phyloP scores from a whole-genome alignment of 2,888 invertebrate genomes.

The Leistus spinibarbis region DNA sequence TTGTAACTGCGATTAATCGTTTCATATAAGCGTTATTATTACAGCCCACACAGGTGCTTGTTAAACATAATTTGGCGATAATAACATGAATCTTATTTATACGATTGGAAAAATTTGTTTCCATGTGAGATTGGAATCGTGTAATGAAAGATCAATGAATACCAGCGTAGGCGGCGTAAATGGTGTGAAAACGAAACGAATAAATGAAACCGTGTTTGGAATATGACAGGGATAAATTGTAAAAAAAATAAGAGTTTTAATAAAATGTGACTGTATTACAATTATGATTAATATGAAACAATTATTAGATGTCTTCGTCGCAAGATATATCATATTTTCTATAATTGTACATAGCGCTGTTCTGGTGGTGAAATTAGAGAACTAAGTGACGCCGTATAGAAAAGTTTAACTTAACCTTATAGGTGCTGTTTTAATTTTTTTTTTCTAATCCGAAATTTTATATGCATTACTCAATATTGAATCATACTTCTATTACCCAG shows the following conservation, averaged over 20 bases:
- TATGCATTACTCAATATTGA: too few species aligned
- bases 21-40: not conserved
- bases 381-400: not conserved
- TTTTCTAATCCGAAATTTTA: too few species aligned
- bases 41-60: not conserved
- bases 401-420: too few species aligned
- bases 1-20: not conserved
- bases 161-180: not conserved
- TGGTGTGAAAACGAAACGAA: slow-evolving; percentile 3
- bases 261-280: not conserved
- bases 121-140: not conserved
- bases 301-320: not conserved
- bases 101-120: slow-evolving; percentile 1
- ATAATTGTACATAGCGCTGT: not conserved
- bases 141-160: slow-evolving; percentile 8
- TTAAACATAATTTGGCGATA: slow-evolving; percentile 8
- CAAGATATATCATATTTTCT: not conserved
- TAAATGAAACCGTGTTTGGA: not conserved
- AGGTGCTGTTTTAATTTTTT: too few species aligned
- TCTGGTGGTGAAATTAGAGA: not conserved
- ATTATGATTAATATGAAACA: not conserved
- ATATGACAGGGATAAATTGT: not conserved
- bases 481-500: too few species aligned
- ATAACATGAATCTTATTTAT: slow-evolving; percentile 5
- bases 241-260: not conserved